A percentile compares a stretch with the other conserved stretches of the same genome.
Conservation (phyloP, 1,140 invertebrate genomes). For the Drosophila sp. region DNA sequence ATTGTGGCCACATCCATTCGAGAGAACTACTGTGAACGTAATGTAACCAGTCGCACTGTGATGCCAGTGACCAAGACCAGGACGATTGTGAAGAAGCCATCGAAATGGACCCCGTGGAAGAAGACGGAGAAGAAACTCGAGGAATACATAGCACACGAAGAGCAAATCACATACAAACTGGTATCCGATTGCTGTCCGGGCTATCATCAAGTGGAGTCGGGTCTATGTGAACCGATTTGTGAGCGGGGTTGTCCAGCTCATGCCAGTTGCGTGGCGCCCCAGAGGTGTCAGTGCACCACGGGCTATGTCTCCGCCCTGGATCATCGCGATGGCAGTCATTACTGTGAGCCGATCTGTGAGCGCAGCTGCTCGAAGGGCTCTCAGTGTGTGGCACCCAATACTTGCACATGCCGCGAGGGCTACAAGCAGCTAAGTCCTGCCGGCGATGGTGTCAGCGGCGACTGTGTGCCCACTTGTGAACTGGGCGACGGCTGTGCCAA, state of each 20-base stretch:
- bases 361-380: constrained; percentile 41
- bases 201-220: constrained; percentile 52
- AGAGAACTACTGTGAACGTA: constrained; percentile 63
- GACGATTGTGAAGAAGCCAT: constrained; percentile 37
- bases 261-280: constrained; percentile 64
- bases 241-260: constrained; percentile 61
- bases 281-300: constrained; percentile 62
- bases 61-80: constrained; percentile 56
- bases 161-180: constrained; percentile 44
- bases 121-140: constrained; percentile 45
- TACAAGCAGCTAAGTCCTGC: constrained; percentile 34
- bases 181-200: constrained; percentile 60
- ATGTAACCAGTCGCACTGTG: constrained; percentile 41
- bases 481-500: constrained; percentile 55
- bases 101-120: constrained; percentile 67
- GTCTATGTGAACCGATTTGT: constrained; percentile 65
- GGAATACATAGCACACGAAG: constrained; percentile 43
- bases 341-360: constrained; percentile 65
- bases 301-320: constrained; percentile 59
- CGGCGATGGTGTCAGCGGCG: constrained; percentile 55
- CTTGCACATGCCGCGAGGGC: constrained; percentile 59
- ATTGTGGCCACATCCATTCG: constrained; percentile 16
- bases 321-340: constrained; percentile 60
- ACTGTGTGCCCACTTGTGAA: constrained; percentile 52
- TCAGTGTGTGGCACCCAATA: constrained; percentile 60